phyloP scores from a whole-genome alignment of 2,888 invertebrate genomes.

The Laothoe populi region DNA sequence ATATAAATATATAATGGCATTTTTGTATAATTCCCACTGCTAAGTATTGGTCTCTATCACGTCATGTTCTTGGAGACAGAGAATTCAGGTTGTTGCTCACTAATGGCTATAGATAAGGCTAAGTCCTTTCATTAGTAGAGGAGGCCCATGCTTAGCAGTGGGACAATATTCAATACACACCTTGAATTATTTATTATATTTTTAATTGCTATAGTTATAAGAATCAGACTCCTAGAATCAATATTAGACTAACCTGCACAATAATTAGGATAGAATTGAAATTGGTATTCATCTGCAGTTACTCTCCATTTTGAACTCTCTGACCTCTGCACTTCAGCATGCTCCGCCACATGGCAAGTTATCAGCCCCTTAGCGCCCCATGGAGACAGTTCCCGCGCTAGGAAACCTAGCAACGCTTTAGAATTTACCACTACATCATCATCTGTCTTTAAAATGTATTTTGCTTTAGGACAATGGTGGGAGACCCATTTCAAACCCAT shows the following conservation, averaged over 20 bases:
- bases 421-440: constrained; percentile 92
- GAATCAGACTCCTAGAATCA: not conserved
- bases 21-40: no score
- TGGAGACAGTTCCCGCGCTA: constrained; percentile 84
- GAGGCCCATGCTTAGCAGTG: no score
- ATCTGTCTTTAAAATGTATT: constrained; percentile 89
- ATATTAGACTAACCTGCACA: constrained; percentile 85
- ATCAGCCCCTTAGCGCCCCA: constrained; percentile 86
- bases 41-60: no score
- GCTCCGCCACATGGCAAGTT: constrained; percentile 84
- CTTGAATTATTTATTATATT: no score
- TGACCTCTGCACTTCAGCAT: constrained; percentile 84
- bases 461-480: constrained; percentile 88
- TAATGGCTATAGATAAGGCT: no score
- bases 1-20: no score
- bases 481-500: constrained; percentile 92
- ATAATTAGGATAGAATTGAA: constrained; percentile 88
- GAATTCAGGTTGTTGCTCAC: no score
- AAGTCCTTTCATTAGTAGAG: no score
- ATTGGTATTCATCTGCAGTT: constrained; percentile 87
- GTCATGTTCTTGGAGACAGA: no score
- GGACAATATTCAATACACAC: no score
- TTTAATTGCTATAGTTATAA: no score
- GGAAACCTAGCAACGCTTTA: constrained; percentile 84
- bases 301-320: constrained; percentile 92